phyloP scores from a whole-genome alignment of 2,888 invertebrate genomes.

The Melinaea marsaeus region DNA sequence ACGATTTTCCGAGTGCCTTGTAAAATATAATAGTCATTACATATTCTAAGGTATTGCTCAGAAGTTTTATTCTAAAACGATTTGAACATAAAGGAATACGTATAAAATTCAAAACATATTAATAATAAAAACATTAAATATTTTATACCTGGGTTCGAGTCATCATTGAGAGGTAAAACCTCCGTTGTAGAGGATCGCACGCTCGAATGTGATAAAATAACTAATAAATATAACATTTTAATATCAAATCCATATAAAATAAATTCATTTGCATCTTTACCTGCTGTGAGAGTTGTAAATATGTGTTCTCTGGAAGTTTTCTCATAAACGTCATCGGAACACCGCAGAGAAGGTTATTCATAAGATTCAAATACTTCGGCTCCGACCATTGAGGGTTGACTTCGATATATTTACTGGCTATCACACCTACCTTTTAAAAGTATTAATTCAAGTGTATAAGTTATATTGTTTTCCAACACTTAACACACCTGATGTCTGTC shows the following conservation, averaged over 20 bases:
- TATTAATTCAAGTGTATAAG: too few species aligned
- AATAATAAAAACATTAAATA: not conserved
- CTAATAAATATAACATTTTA: constrained; percentile 39
- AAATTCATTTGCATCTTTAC: constrained; percentile 33
- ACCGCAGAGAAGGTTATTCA: constrained; percentile 70
- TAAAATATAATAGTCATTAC: constrained; percentile 18
- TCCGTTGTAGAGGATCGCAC: constrained; percentile 63
- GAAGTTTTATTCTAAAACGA: not conserved
- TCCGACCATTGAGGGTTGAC: constrained; percentile 51
- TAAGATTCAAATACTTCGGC: constrained; percentile 56
- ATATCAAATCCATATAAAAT: not conserved
- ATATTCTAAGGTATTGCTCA: constrained; percentile 1
- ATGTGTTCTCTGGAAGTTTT: constrained; percentile 48
- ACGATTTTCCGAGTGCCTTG: constrained; percentile 65
- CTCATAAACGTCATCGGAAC: constrained; percentile 65
- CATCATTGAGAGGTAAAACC: constrained; percentile 66
- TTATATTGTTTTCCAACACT: too few species aligned
- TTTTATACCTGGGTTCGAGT: constrained; percentile 57
- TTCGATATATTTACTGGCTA: constrained; percentile 57
- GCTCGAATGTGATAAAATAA: constrained; percentile 66
- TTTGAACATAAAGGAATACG: not conserved
- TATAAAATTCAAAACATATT: not conserved
- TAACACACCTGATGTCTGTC: constrained; percentile 58
- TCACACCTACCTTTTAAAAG: constrained; percentile 56
- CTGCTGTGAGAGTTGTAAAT: constrained; percentile 61